These are phyloP conservation scores for Phalacrocorax aristotelis DNA, from an alignment of 2,113 vertebrate genomes.

Conservation along the genomic window DNA sequence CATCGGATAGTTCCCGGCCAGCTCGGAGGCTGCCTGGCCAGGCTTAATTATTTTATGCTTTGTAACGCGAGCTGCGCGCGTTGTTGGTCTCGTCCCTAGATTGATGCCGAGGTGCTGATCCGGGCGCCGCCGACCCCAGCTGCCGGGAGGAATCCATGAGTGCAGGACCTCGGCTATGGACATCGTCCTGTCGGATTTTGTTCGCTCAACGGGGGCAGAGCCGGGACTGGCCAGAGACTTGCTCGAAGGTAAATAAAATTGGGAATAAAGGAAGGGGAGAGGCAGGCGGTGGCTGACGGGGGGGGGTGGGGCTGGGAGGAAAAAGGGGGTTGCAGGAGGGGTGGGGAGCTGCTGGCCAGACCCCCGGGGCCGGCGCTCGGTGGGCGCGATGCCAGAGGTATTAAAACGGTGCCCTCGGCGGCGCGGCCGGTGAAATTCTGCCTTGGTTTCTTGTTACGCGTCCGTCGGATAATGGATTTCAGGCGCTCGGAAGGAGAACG, in stretches of 20 bases:
- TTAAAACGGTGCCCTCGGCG: too few species aligned
- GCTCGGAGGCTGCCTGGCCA: background rate
- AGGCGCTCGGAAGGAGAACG: rapidly evolving
- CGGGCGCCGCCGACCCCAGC: background rate
- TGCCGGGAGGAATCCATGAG: slow-evolving; percentile 78
- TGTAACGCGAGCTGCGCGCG: background rate
- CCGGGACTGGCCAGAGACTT: slow-evolving; percentile 94
- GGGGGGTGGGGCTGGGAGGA: too few species aligned
- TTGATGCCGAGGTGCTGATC: slow-evolving; percentile 29
- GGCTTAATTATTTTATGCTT: background rate
- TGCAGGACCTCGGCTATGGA: slow-evolving; percentile 95
- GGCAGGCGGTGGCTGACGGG: rapidly evolving
- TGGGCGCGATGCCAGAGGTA: rapidly evolving
- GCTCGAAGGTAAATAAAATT: slow-evolving; percentile 83
- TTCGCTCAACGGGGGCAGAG: slow-evolving; percentile 97
- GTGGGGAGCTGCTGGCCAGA: background rate
- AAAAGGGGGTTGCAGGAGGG: too few species aligned
- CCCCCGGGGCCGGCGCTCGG: background rate
- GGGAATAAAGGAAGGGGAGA: background rate
- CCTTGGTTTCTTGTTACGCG: background rate
- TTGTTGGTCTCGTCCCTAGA: background rate
- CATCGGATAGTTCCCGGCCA: background rate
- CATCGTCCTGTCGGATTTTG: slow-evolving; percentile 95
- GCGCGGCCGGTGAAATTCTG: background rate
- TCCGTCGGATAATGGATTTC: background rate